Percentiles rank a stretch among this genome's conserved stretches.
These are phyloP conservation scores for Cistogaster globosa DNA, from an alignment of 2,888 invertebrate species.

Conservation along the genomic window DNA sequence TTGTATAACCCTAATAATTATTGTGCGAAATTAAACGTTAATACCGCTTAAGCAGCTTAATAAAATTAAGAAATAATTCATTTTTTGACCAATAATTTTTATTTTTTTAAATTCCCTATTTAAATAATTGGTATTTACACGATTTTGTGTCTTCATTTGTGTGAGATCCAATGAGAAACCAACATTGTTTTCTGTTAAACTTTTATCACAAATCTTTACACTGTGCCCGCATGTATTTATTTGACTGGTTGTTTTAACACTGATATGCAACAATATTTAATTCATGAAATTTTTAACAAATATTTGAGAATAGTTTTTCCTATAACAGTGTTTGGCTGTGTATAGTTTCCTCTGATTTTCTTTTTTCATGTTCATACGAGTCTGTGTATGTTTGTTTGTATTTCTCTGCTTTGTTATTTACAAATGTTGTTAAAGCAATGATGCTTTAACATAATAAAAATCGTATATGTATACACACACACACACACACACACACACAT, in stretches of 20 bases:
- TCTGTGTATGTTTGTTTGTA: neutral
- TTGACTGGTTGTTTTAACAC: constrained; percentile 30
- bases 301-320: constrained; percentile 60
- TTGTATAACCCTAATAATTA: too few species aligned
- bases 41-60: too few species aligned
- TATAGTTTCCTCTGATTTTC: neutral
- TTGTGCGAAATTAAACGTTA: too few species aligned
- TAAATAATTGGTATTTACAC: too few species aligned
- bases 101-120: too few species aligned
- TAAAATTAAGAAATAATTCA: too few species aligned
- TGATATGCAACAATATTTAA: constrained; percentile 64
- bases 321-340: constrained; percentile 26
- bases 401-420: constrained; percentile 53
- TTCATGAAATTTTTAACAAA: constrained; percentile 69
- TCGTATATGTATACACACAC: constrained; percentile 10
- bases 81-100: too few species aligned
- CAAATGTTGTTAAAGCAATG: constrained; percentile 68
- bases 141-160: too few species aligned
- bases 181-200: neutral
- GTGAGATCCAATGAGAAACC: too few species aligned
- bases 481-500: neutral
- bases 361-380: neutral
- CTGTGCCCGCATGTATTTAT: constrained; percentile 8
- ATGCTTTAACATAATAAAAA: constrained; percentile 66
- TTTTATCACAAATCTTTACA: neutral